A percentile compares a stretch with the other conserved stretches of the same genome.
Evolutionary conservation across 2,888 invertebrate species (phyloP).

Genomic region (Melinopterus prodromus): DNA sequence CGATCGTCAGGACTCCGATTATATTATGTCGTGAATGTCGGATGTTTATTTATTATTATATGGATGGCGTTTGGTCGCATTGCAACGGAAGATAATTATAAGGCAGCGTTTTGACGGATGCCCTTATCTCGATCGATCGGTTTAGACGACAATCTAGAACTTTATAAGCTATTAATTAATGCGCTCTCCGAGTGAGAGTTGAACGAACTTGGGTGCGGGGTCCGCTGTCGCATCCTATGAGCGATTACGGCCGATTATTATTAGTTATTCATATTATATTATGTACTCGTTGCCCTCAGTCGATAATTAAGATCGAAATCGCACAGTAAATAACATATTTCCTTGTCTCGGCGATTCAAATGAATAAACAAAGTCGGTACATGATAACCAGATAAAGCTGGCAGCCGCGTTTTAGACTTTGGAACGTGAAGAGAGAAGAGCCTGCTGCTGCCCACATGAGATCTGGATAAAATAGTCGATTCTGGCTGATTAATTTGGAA

Average conservation of each 20-base stretch:
- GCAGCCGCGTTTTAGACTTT: neutral
- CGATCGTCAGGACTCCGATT: neutral
- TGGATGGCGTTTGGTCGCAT: neutral
- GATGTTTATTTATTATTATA: neutral
- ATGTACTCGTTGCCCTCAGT: conserved; percentile 4
- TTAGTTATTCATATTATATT: neutral
- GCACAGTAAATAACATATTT: neutral
- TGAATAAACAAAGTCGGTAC: neutral
- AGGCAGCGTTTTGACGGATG: neutral
- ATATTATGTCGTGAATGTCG: neutral
- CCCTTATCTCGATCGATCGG: neutral
- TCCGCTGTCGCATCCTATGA: conserved; percentile 4
- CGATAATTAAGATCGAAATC: conserved; percentile 4
- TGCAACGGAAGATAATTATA: neutral
- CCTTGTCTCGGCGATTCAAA: neutral
- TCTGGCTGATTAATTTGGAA: neutral
- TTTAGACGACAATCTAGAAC: neutral
- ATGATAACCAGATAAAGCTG: neutral
- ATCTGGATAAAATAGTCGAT: neutral
- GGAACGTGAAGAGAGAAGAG: neutral
- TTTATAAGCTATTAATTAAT: conserved; percentile 4
- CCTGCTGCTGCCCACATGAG: neutral
- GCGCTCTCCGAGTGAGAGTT: neutral
- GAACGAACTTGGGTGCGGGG: conserved; percentile 4
- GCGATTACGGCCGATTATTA: neutral